Evolutionary conservation across 2,797 vertebrate species (phyloP), one percentile per base, ranked within the genome.

Genomic region (Microctenopoma steveboyesi): DNA sequence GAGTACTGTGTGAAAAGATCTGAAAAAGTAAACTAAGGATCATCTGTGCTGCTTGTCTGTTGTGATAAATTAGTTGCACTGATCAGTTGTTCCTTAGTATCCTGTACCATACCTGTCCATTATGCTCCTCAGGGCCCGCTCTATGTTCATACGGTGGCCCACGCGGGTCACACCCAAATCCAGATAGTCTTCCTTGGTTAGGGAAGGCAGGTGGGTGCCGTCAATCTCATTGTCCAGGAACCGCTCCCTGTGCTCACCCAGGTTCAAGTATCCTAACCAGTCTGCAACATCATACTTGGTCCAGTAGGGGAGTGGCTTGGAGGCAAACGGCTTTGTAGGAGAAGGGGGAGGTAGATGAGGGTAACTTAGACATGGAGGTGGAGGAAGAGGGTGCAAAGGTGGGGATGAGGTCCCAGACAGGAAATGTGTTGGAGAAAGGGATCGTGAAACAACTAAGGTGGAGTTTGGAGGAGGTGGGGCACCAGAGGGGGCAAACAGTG

Each of bases 181-280:
- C 80, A 98, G 94, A 62, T 95, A 98, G 83, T 98, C 97, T 50
- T 98, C 97, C 95, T 98, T 98, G 85, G 96, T 98, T 49, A 98
- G 91, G 42, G 96, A 95, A 43, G 97, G 97, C 68, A 98, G 93
- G 79, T 98, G 97, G 3, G 94, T 95, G 40, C 97, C 97, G 7
- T 98, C 97, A 1, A 98, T 98, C 90, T 98, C 97, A 37, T 98
- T 97, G 93, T 98, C 96, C 74, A 98, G 92, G 93, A 98, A 98
- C 5, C 94, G 94, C 33, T 96, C 97, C 5, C 96, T 92, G 88
- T 98, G 97, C 86, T 98, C 97, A 0, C 94, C 94, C 88, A 98
- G 82, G 84, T 97, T 97, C 86, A 98, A 91, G 89, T 96, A 97
- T 28, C 95, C 95, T 3, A 98, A 89, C 97, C 97, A 98, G 68